Percentiles rank a stretch among this genome's conserved stretches.
Evolutionary conservation across 2,113 vertebrate species (phyloP).

Genomic region (Muntiacus reevesi): DNA sequence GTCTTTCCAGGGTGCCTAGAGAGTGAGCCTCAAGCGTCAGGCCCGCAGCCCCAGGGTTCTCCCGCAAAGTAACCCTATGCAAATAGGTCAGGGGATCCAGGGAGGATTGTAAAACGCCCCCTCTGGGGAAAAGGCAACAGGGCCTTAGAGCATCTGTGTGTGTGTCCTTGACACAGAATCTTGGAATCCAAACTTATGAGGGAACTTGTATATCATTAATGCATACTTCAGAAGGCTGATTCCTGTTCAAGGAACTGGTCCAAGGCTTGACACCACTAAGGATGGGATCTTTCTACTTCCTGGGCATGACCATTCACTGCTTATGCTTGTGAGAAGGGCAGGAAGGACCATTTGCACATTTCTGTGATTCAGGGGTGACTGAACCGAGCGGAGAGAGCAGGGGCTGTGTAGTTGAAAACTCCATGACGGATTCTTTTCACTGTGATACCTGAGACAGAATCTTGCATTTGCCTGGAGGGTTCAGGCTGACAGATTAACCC

Average conservation of each 20-base stretch:
- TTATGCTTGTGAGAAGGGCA: not conserved
- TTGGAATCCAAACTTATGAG: not conserved
- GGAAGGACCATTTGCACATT: not conserved
- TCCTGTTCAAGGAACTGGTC: not conserved
- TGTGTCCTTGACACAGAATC: not conserved
- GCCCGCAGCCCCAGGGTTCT: not conserved
- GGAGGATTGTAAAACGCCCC: not conserved
- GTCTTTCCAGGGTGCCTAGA: not conserved
- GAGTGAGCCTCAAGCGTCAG: not conserved
- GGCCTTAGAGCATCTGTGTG: not conserved
- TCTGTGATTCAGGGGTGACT: not conserved
- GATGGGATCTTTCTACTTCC: not conserved
- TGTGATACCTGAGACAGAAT: not conserved
- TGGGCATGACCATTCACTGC: not conserved
- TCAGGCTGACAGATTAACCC: not conserved
- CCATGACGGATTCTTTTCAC: not conserved
- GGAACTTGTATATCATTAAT: not conserved
- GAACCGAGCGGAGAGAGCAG: not conserved
- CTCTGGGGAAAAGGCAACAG: not conserved
- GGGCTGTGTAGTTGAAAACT: not conserved
- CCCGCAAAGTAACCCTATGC: not conserved
- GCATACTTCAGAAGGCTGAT: not conserved
- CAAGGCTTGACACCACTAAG: not conserved
- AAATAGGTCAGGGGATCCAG: not conserved
- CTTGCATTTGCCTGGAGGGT: not conserved